Percentiles rank a stretch among this genome's conserved stretches.
phyloP scores from a whole-genome alignment of 2,797 vertebrate species.

The Glyptemys insculpta region DNA sequence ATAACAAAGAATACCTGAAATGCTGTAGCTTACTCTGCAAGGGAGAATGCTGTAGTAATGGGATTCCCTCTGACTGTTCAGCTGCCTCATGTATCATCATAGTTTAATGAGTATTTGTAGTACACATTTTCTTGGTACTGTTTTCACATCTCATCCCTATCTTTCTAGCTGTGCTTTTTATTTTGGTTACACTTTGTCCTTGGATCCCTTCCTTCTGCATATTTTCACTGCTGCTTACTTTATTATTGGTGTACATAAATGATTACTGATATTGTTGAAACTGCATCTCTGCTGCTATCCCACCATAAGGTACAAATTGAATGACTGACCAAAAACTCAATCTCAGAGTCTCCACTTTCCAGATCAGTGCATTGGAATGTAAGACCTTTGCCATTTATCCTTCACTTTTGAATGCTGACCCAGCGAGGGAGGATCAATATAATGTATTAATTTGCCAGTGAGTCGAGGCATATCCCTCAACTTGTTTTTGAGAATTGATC shows the following conservation, averaged over 20 bases:
- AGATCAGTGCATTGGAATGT: conserved; percentile 43
- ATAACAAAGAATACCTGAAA: conserved; percentile 14
- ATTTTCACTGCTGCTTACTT: conserved; percentile 47
- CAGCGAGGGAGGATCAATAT: conserved; percentile 73
- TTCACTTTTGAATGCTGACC: conserved; percentile 75
- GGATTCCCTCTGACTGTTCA: conserved; percentile 4
- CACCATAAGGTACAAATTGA: conserved; percentile 39
- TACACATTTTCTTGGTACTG: not conserved
- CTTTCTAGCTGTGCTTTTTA: not conserved
- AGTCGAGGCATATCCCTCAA: conserved; percentile 71
- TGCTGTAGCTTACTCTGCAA: not conserved
- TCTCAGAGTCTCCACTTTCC: conserved; percentile 42
- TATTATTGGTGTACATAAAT: conserved; percentile 63
- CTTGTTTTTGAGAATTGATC: conserved; percentile 71
- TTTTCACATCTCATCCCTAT: conserved; percentile 35
- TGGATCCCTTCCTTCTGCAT: conserved; percentile 17
- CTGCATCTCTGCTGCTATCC: conserved; percentile 60
- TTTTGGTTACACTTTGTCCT: conserved; percentile 51
- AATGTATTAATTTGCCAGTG: conserved; percentile 74
- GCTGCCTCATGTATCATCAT: not conserved
- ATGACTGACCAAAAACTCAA: conserved; percentile 74
- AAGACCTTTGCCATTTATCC: conserved; percentile 76
- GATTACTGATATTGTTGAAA: conserved; percentile 73
- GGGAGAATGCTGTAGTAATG: not conserved
- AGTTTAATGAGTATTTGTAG: not conserved